Conservation (phyloP, 2,888 invertebrate genomes). For the Julus scandinavius region DNA sequence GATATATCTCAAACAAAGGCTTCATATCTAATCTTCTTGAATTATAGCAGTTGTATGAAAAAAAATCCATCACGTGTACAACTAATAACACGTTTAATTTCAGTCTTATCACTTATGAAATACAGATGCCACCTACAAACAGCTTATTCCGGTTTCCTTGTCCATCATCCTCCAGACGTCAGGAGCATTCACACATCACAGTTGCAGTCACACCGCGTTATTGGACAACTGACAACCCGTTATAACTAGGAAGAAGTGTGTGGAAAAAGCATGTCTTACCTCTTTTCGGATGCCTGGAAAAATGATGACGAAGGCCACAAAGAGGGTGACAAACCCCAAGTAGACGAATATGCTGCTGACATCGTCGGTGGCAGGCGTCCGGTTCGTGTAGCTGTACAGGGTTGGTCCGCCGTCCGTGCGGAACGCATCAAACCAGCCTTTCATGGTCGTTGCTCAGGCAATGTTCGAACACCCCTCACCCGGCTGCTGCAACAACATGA, state of each 20-base stretch:
- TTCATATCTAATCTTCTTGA: too few relatives aligned
- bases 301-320: constrained; percentile 93
- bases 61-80: too few relatives aligned
- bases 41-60: too few relatives aligned
- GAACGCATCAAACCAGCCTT: constrained; percentile 98
- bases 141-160: too few relatives aligned
- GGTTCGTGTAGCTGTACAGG: constrained; percentile 92
- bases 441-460: constrained; percentile 70
- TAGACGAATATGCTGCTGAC: constrained; percentile 86
- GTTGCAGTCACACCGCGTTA: not conserved
- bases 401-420: constrained; percentile 97
- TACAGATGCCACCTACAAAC: too few relatives aligned
- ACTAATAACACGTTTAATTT: too few relatives aligned
- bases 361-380: constrained; percentile 95
- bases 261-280: constrained; percentile 68
- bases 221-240: too few relatives aligned
- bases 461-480: constrained; percentile 52
- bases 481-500: constrained; percentile 47
- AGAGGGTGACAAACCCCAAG: constrained; percentile 88
- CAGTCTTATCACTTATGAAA: too few relatives aligned
- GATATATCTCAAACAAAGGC: too few relatives aligned
- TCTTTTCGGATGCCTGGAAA: constrained; percentile 96
- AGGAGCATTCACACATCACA: not conserved
- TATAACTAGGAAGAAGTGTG: too few relatives aligned
- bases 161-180: too few relatives aligned